phyloP scores from a whole-genome alignment of 2,888 invertebrate species.

The Lottia gigantea region DNA sequence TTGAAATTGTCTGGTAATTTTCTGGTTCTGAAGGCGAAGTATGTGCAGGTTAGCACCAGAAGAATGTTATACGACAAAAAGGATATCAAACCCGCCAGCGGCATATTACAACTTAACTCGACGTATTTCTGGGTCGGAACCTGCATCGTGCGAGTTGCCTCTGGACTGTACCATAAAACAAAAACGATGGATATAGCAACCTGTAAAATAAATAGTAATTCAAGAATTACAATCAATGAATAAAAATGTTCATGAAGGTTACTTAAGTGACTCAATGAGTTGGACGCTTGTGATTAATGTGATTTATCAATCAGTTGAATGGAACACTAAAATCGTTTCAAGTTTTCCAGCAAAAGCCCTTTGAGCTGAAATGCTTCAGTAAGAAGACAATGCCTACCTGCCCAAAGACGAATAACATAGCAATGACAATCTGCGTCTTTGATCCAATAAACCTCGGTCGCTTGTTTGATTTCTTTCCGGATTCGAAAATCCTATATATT shows the following conservation, averaged over 20 bases:
- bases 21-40: constrained; percentile 57
- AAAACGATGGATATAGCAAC: constrained; percentile 13
- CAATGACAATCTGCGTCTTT: constrained; percentile 32
- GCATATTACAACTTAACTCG: constrained; percentile 47
- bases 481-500: constrained; percentile 42
- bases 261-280: too few relatives aligned
- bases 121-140: constrained; percentile 36
- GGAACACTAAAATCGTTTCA: too few relatives aligned
- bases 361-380: neutral
- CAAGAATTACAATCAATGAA: too few relatives aligned
- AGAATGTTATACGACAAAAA: constrained; percentile 52
- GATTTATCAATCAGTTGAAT: too few relatives aligned
- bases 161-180: constrained; percentile 12
- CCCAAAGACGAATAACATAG: constrained; percentile 21
- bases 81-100: constrained; percentile 38
- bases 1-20: constrained; percentile 61
- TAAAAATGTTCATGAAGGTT: too few relatives aligned
- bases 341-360: neutral
- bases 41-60: constrained; percentile 47
- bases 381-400: constrained; percentile 28
- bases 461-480: constrained; percentile 31
- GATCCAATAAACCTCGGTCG: constrained; percentile 34
- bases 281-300: too few relatives aligned
- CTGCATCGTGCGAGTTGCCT: constrained; percentile 34
- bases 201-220: constrained; percentile 15